Base-by-base conservation (phyloP, 2,888 invertebrate species). In the Oscheius sp. region DNA sequence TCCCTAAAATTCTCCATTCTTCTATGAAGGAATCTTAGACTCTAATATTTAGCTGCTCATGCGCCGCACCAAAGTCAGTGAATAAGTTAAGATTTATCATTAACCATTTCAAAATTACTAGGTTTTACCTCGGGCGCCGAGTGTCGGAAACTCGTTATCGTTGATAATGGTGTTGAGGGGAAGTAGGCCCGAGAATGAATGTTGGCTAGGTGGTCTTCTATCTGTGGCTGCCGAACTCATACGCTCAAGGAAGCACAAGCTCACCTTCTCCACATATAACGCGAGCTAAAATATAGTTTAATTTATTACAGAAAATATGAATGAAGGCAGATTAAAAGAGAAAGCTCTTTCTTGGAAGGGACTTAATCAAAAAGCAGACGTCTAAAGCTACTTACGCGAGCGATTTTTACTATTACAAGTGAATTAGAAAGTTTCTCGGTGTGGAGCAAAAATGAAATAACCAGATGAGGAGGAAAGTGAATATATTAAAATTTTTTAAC, bases 131-230 rank as follows among this genome's bases (percentile, higher is more conserved):
- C 82, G 78, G 70, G 79, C 80, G 78, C 79, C 80, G 69, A 84
- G 79, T 34, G 79, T 76, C 55, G 84, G 84, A 69, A 84, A 84
- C 67, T 84, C 83, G 68, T 72, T 71, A 63, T 83, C 81, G 80
- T 78, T 80, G 71, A 82, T 80, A 79, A 82, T 82, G 71, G 74
- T 72, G 71, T 74, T 73, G 70, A 64, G 17, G 25, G 46, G 37
- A n/a, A 50, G 52, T 48, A 68, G 48, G 33, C 37, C 27, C 20
- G 58, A 23, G 50, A 58, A 61, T 46, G 61, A 68, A 50, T 48
- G 68, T 33, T 58, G 68, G 46, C 50, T 68, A 27, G 71, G 71
- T 58, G 72, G 71, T 55, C 77, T 70, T 64, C 75, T 66, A 61
- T 77, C 77, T 65, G 77, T 77, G 57, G 77, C 77, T 69, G 74